Evolutionary conservation across 2,797 vertebrate genomes (phyloP).

Genomic region (Typhlichthys eigenmanni): DNA sequence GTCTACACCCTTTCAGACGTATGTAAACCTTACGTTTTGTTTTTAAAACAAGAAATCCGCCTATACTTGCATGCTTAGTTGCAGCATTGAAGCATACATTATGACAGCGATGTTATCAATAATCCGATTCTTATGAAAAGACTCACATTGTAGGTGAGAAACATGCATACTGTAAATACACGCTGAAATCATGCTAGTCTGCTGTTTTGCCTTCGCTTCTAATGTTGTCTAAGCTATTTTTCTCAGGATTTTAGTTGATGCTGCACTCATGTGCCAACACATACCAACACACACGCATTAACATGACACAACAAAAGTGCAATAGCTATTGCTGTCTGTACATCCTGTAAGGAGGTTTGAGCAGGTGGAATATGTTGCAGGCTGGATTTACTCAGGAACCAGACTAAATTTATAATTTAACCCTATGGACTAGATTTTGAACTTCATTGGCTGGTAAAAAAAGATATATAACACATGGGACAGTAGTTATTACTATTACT

Average conservation of each 20-base stretch:
- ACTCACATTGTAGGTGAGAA: conserved; percentile 7
- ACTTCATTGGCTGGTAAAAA: neutral
- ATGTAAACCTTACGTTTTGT: conserved; percentile 32
- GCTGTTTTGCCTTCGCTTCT: conserved; percentile 62
- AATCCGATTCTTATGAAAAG: conserved; percentile 31
- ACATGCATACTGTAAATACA: conserved; percentile 18
- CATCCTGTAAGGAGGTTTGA: conserved; percentile 4
- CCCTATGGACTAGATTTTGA: neutral
- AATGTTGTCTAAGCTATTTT: conserved; percentile 50
- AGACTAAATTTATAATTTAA: neutral
- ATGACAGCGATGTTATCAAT: conserved; percentile 35
- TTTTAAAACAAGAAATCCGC: conserved; percentile 44
- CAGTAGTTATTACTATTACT: neutral
- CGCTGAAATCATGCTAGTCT: conserved; percentile 31
- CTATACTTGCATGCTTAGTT: conserved; percentile 40
- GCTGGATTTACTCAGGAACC: conserved; percentile 29
- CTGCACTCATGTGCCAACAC: conserved; percentile 48
- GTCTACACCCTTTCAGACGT: conserved; percentile 44
- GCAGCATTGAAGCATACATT: conserved; percentile 49
- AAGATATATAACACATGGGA: neutral
- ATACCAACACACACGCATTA: conserved; percentile 12
- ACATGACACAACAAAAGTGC: conserved; percentile 46
- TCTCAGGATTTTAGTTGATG: conserved; percentile 67
- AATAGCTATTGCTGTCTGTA: conserved; percentile 5
- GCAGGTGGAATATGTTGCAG: conserved; percentile 2